Percentiles rank a stretch among this genome's conserved stretches.
Conservation (phyloP, 92 coral and sea anemone genomes). For the Palythoa caribaeorum region DNA sequence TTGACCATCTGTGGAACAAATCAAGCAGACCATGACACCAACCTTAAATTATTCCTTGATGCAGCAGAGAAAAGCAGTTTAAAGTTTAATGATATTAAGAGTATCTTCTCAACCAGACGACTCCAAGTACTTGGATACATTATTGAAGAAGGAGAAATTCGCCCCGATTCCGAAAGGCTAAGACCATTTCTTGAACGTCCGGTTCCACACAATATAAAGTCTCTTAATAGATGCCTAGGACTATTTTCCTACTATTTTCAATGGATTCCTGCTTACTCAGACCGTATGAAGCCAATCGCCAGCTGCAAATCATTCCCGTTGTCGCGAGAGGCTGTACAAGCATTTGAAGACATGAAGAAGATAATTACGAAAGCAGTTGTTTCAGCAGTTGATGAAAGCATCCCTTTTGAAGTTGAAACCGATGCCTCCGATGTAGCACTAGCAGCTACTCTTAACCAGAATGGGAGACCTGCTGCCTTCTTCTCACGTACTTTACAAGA, state of each 20-base stretch:
- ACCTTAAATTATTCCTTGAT: background rate
- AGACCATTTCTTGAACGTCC: slow-evolving; percentile 17
- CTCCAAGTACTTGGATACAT: slow-evolving; percentile 28
- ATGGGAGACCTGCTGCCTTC: background rate
- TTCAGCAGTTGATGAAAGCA: too few species aligned
- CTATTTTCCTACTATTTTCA: slow-evolving; percentile 21
- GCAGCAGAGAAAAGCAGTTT: background rate
- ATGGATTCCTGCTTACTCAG: background rate
- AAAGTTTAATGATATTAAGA: background rate
- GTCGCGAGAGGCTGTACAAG: background rate
- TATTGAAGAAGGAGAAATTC: slow-evolving; percentile 32
- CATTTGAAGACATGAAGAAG: background rate
- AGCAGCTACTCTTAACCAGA: background rate
- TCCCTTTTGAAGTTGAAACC: too few species aligned
- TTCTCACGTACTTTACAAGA: background rate
- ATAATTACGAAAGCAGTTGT: background rate
- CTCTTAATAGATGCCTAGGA: slow-evolving; percentile 28
- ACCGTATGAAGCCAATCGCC: background rate
- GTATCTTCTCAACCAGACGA: slow-evolving; percentile 33
- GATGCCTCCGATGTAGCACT: slow-evolving; percentile 2
- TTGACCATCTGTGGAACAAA: too few species aligned
- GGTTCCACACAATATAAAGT: slow-evolving; percentile 21
- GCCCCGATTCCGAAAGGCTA: slow-evolving; percentile 46
- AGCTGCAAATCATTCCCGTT: background rate
- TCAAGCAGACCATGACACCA: background rate